Evolutionary conservation across 2,113 vertebrate genomes (phyloP).

Genomic region (Triplophysa tibetana): DNA sequence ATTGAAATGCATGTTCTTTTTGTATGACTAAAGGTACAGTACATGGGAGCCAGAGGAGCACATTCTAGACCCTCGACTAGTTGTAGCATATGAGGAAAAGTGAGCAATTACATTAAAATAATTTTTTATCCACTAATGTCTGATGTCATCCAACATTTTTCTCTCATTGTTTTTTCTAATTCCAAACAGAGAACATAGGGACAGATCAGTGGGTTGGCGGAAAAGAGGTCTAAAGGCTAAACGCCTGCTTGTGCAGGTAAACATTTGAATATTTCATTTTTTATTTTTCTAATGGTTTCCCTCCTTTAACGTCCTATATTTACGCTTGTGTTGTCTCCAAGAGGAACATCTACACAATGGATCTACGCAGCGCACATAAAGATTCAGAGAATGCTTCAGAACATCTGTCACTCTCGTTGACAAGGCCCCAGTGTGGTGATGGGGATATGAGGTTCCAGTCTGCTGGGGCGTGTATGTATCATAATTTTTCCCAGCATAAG

Average conservation of each 20-base stretch:
- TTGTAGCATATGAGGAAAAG: conserved; percentile 96
- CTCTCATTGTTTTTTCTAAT: conserved; percentile 15
- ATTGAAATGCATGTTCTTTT: no score
- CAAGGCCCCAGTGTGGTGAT: conserved; percentile 53
- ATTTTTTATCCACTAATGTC: not conserved
- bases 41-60: conserved; percentile 98
- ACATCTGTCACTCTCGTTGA: conserved; percentile 69
- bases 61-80: conserved; percentile 93
- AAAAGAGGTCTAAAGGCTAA: conserved; percentile 90
- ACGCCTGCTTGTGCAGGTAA: conserved; percentile 88
- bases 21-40: conserved; percentile 81
- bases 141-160: not conserved
- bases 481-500: conserved; percentile 53
- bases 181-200: conserved; percentile 84
- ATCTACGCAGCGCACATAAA: conserved; percentile 92
- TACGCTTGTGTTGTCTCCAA: not conserved
- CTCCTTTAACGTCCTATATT: not conserved
- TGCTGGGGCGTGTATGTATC: conserved; percentile 26
- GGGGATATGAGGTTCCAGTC: conserved; percentile 49
- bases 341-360: conserved; percentile 89
- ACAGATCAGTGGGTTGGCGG: conserved; percentile 84
- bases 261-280: not conserved
- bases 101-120: conserved; percentile 66
- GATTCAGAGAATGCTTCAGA: conserved; percentile 70
- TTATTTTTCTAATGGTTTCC: not conserved